Conservation (phyloP, 2,797 vertebrate genomes). For the Nyctalus aviator region DNA sequence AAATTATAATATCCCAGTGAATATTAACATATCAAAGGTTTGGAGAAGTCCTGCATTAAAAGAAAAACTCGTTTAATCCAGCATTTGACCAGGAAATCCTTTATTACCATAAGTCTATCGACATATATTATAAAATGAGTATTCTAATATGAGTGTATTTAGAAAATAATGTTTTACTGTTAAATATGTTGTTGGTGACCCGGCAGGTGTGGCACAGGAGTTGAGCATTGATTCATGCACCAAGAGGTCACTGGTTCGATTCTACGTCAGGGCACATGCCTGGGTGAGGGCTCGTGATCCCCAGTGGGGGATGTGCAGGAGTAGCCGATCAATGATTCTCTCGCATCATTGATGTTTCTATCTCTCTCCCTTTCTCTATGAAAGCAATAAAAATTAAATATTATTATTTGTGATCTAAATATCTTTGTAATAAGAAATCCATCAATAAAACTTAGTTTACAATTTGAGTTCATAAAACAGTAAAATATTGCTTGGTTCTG, state of each 20-base stretch:
- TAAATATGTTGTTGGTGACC: not conserved
- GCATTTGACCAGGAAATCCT: not conserved
- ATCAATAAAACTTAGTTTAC: not conserved
- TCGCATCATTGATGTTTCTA: too few species aligned
- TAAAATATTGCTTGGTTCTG: slow-evolving; percentile 22
- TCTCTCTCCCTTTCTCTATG: too few species aligned
- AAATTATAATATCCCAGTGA: not conserved
- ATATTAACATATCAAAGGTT: not conserved
- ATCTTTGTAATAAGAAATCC: slow-evolving; percentile 40
- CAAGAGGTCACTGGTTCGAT: too few species aligned
- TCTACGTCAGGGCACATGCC: too few species aligned
- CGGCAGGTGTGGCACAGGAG: too few species aligned
- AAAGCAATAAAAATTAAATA: too few species aligned
- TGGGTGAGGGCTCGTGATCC: too few species aligned
- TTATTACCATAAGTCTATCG: slow-evolving; percentile 13
- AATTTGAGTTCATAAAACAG: slow-evolving; percentile 13
- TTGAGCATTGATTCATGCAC: too few species aligned
- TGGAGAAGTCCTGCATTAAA: slow-evolving; percentile 28
- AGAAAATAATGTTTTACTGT: slow-evolving; percentile 50
- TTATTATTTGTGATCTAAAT: slow-evolving; percentile 29
- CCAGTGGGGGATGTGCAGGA: too few species aligned
- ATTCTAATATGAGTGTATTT: slow-evolving; percentile 24
- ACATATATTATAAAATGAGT: not conserved
- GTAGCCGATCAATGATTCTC: too few species aligned
- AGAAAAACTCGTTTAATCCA: slow-evolving; percentile 34